Percentiles rank a stretch among this genome's conserved stretches.
Evolutionary conservation across 2,888 invertebrate species (phyloP).

Genomic region (Siphonodentalium dalli): DNA sequence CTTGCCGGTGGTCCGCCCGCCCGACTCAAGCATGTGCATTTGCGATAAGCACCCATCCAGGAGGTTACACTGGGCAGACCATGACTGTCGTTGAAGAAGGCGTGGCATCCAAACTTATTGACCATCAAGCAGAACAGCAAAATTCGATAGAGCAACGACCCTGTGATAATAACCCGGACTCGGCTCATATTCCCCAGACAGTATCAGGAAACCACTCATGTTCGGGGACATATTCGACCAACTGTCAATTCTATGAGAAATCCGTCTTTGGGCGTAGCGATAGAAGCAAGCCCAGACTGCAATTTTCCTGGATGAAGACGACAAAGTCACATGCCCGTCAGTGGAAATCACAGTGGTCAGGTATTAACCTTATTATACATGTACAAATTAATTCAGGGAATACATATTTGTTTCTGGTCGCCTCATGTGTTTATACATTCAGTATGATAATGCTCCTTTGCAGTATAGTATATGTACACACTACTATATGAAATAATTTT

Average conservation of each 20-base stretch:
- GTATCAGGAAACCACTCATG: slow-evolving; percentile 14
- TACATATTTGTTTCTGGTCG: too few relatives aligned
- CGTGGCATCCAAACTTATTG: slow-evolving; percentile 21
- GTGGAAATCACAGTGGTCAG: slow-evolving; percentile 64
- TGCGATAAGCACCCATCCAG: slow-evolving; percentile 33
- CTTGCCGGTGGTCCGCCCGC: too few relatives aligned
- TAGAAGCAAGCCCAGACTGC: slow-evolving; percentile 38
- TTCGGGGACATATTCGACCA: slow-evolving; percentile 17
- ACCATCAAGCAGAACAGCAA: slow-evolving; percentile 28
- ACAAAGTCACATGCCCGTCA: slow-evolving; percentile 64
- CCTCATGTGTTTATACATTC: too few relatives aligned
- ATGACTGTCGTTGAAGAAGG: slow-evolving; percentile 56
- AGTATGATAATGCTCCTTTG: too few relatives aligned
- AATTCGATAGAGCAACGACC: slow-evolving; percentile 25
- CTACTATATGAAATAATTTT: too few relatives aligned
- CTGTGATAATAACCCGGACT: too few relatives aligned
- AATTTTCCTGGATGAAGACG: slow-evolving; percentile 64
- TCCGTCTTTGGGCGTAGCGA: too few relatives aligned
- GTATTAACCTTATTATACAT: too few relatives aligned
- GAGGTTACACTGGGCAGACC: slow-evolving; percentile 48
- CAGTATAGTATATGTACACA: too few relatives aligned
- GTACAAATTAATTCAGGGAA: too few relatives aligned
- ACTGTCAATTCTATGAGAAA: too few relatives aligned
- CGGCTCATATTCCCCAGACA: background rate
- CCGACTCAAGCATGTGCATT: slow-evolving; percentile 44